A percentile compares a stretch with the other conserved stretches of the same genome.
phyloP scores from a whole-genome alignment of 2,113 vertebrate genomes.

The Peucedramus taeniatus region DNA sequence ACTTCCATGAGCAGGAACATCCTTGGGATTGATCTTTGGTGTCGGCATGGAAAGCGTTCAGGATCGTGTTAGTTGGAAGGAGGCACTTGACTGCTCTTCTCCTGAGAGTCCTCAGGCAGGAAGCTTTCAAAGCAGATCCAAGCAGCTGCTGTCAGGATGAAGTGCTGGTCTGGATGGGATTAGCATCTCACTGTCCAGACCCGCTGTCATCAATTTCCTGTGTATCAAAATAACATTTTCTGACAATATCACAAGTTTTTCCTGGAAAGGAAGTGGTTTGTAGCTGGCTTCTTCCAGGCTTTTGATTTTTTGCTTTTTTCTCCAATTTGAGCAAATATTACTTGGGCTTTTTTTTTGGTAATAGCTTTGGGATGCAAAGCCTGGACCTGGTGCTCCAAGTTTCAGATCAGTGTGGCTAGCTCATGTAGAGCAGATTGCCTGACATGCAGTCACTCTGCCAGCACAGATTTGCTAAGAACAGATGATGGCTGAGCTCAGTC shows the following conservation, averaged over 20 bases:
- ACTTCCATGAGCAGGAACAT: neutral
- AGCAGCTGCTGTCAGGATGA: neutral
- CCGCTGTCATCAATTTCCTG: neutral
- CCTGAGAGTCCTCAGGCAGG: neutral
- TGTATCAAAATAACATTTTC: neutral
- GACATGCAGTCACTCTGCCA: neutral
- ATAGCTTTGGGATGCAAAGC: neutral
- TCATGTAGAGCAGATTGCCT: neutral
- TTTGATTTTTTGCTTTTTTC: neutral
- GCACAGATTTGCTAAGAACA: neutral
- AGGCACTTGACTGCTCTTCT: neutral
- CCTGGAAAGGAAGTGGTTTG: neutral
- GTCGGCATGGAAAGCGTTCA: accelerated
- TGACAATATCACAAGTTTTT: neutral
- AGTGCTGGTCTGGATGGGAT: neutral
- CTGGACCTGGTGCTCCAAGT: neutral
- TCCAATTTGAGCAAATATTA: neutral
- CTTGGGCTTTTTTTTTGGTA: neutral
- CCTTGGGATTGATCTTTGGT: neutral
- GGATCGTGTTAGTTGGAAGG: accelerated
- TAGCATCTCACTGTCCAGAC: neutral
- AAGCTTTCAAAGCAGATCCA: neutral
- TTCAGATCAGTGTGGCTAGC: neutral
- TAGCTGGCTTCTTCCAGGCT: neutral
- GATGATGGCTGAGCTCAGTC: neutral